phyloP scores from a whole-genome alignment of 2,113 vertebrate species.

The Heloderma charlesbogerti region DNA sequence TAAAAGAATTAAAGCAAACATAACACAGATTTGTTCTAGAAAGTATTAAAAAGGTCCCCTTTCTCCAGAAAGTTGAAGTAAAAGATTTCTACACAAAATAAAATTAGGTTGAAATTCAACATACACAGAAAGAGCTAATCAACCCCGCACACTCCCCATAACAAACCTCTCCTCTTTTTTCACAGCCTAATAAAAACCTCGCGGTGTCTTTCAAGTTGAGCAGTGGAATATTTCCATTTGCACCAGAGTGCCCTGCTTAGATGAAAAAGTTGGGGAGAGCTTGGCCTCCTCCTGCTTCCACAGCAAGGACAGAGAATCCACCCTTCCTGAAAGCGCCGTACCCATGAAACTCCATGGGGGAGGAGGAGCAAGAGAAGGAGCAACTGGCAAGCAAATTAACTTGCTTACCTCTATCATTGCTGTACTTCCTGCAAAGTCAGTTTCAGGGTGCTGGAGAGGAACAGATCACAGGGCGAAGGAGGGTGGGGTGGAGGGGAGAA shows the following conservation, averaged over 20 bases:
- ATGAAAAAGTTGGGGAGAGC: too few relatives aligned
- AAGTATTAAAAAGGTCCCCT: neutral
- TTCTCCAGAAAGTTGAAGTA: neutral
- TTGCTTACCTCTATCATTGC: conserved; percentile 34
- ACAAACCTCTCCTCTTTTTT: neutral
- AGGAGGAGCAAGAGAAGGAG: rapidly evolving
- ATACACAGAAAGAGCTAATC: neutral
- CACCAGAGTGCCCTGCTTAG: neutral
- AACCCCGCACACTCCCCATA: neutral
- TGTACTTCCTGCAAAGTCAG: neutral
- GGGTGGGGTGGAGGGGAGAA: neutral
- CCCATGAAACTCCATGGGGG: neutral
- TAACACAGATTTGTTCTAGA: neutral
- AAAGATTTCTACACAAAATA: neutral
- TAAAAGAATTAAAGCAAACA: neutral
- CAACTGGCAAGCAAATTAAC: neutral
- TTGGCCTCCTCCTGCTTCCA: neutral
- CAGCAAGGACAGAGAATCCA: neutral
- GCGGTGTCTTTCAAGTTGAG: neutral
- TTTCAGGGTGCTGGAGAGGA: neutral
- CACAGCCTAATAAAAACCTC: too few relatives aligned
- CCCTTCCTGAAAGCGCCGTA: neutral
- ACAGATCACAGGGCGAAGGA: neutral
- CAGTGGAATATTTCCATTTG: too few relatives aligned
- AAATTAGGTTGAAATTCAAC: neutral